Evolutionary conservation across 2,888 invertebrate species (phyloP), one percentile per base, ranked within the genome.

Genomic region (Pantelozetes paolii): DNA sequence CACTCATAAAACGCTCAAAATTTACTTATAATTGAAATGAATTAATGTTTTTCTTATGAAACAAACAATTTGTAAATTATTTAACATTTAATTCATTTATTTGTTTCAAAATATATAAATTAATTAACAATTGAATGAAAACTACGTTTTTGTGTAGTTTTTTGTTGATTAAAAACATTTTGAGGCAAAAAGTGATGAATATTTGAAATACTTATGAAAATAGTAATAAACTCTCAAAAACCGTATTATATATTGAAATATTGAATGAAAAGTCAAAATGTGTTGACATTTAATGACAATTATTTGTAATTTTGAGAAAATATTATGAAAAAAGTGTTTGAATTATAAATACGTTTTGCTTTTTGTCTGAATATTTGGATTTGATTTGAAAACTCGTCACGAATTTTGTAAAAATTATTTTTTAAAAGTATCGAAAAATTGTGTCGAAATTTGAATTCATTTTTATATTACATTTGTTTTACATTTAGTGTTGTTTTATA

Each of bases 141-240:
- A 54, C 54, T 54, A 9, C 36, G 9, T 36, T 36, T 36, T 36
- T 36, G 36, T 36, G 36, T 36, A 36, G 36, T 36, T 36, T 36
- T 36, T 36, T 36, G 36, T 9, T n/a, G n/a, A n/a, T n/a, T n/a
- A n/a, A n/a, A n/a, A n/a, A 36, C 9, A 36, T 8, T 48, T 48
- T 48, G 48, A n/a, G 15, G 48, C 48, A 57, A 57, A 57, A 48
- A 57, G 57, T 57, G 57, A 57, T 57, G 13, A 23, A 57, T n/a
- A n/a, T n/a, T n/a, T n/a, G n/a, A n/a, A n/a, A n/a, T n/a, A n/a
- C n/a, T n/a, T 20, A 62, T 32, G 15, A 59, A 26, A 59, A 59
- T 59, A 67, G 32, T 67, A 67, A 36, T 32, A 3, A 67, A 67
- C 67, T 67, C 67, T 67, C 67, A 23, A 67, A 67, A 67, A 40